Evolutionary conservation across 2,797 vertebrate genomes (phyloP).

Genomic region (Dermochelys coriacea): DNA sequence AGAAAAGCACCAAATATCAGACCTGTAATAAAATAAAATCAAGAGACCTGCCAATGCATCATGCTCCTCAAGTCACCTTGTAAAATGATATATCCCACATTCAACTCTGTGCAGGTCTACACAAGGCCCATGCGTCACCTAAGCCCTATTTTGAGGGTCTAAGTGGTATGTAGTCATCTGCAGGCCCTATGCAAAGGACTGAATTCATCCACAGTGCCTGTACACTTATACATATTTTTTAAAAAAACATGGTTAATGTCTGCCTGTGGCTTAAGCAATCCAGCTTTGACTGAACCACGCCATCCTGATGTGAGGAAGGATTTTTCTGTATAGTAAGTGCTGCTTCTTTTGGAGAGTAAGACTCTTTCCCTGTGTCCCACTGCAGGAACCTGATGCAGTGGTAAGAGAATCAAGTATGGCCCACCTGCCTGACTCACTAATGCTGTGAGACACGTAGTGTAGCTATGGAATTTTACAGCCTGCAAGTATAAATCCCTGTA

Average conservation of each 20-base stretch:
- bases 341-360: background rate
- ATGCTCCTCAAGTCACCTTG: background rate
- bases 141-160: too few species aligned
- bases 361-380: background rate
- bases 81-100: background rate
- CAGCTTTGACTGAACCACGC: background rate
- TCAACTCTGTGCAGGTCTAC: background rate
- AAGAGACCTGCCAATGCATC: background rate
- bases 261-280: background rate
- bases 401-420: background rate
- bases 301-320: background rate
- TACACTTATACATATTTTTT: too few species aligned
- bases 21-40: background rate
- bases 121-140: background rate
- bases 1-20: background rate
- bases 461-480: background rate
- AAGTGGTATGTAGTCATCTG: too few species aligned
- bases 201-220: too few species aligned
- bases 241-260: too few species aligned
- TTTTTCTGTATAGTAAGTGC: background rate
- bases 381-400: background rate
- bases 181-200: too few species aligned
- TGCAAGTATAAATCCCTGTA: accelerated
- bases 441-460: accelerated
- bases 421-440: accelerated